phyloP scores from a whole-genome alignment of 1,140 invertebrate genomes.

The Hyphantria cunea region DNA sequence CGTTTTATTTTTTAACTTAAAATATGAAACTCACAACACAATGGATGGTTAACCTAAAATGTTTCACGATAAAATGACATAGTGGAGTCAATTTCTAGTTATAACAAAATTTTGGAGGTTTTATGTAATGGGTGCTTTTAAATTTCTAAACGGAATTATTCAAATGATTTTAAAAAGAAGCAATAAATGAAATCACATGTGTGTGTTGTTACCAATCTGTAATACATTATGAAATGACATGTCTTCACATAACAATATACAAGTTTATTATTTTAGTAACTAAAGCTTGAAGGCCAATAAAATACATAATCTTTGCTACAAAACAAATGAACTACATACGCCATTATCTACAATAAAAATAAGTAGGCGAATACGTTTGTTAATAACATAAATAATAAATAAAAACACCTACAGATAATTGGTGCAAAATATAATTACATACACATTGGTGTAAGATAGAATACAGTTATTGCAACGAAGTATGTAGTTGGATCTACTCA shows the following conservation, averaged over 20 bases:
- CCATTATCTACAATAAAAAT: slow-evolving; percentile 67
- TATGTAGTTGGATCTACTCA: slow-evolving; percentile 22
- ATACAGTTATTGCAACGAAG: slow-evolving; percentile 21
- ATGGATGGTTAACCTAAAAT: too few species aligned
- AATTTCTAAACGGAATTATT: too few species aligned
- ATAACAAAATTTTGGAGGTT: not conserved
- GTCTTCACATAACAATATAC: slow-evolving; percentile 66
- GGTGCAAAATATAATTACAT: slow-evolving; percentile 64
- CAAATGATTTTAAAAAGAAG: too few species aligned
- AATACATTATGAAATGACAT: slow-evolving; percentile 57
- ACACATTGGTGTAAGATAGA: slow-evolving; percentile 43
- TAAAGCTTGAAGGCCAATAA: slow-evolving; percentile 53
- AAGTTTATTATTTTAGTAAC: slow-evolving; percentile 54
- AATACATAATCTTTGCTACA: slow-evolving; percentile 51
- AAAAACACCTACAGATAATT: slow-evolving; percentile 49
- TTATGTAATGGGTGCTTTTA: too few species aligned
- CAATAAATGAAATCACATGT: slow-evolving; percentile 18
- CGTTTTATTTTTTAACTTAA: too few species aligned
- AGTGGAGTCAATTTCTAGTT: too few species aligned
- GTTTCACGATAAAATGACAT: too few species aligned
- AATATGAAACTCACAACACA: too few species aligned
- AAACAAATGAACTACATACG: slow-evolving; percentile 58
- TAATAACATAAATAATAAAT: slow-evolving; percentile 59
- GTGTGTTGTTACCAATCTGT: slow-evolving; percentile 55
- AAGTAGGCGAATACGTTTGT: slow-evolving; percentile 49